A percentile compares a stretch with the other conserved stretches of the same genome.
These are phyloP conservation scores for Conomelus anceps DNA, from an alignment of 2,888 invertebrate genomes.

Conservation along the genomic window DNA sequence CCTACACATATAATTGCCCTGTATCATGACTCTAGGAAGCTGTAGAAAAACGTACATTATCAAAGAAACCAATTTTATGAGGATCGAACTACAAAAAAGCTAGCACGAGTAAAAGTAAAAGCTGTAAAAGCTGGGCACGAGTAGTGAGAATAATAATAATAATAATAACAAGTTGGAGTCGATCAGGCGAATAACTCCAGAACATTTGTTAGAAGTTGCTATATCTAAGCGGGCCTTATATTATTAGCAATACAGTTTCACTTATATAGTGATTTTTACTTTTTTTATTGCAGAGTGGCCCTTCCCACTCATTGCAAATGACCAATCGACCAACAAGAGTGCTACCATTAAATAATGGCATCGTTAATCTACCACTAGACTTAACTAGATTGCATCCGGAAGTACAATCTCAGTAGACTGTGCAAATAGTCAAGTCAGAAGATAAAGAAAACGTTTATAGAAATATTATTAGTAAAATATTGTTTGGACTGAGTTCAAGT, in stretches of 20 bases:
- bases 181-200: background rate
- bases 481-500: too few species aligned
- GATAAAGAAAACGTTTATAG: background rate
- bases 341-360: background rate
- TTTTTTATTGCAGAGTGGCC: background rate
- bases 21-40: background rate
- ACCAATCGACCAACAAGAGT: background rate
- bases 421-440: too few species aligned
- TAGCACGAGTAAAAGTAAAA: too few species aligned
- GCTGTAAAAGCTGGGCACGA: background rate
- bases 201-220: too few species aligned
- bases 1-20: background rate
- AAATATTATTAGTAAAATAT: background rate
- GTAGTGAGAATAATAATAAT: background rate
- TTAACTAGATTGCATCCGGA: background rate
- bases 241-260: background rate
- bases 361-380: background rate
- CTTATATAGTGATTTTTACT: background rate
- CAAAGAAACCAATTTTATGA: background rate
- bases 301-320: background rate
- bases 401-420: background rate
- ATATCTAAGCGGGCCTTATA: background rate
- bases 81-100: too few species aligned
- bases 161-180: too few species aligned
- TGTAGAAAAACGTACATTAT: background rate